Conservation (phyloP, 2,113 vertebrate genomes). For the Erinaceus europaeus region DNA sequence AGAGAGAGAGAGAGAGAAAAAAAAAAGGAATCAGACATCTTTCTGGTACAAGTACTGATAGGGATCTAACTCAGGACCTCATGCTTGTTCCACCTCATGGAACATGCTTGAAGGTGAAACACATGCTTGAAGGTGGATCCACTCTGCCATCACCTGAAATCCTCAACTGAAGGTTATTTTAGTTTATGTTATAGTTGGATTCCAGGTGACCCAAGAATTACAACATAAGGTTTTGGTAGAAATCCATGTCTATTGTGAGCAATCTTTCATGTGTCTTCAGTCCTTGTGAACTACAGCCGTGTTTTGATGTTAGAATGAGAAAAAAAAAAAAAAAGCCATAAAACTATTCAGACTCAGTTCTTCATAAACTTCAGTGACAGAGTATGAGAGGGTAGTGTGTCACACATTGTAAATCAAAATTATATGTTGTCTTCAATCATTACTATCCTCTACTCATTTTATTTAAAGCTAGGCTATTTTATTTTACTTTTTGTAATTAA, state of each 20-base stretch:
- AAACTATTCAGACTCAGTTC: background rate
- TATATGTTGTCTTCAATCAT: background rate
- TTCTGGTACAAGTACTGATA: too few species aligned
- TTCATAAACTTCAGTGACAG: background rate
- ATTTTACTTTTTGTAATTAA: slow-evolving; percentile 16
- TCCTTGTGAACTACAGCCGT: too few species aligned
- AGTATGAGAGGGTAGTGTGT: background rate
- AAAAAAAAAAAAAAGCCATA: too few species aligned
- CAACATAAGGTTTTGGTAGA: slow-evolving; percentile 9
- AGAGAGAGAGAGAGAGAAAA: too few species aligned
- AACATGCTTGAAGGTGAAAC: too few species aligned
- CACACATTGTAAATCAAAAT: background rate
- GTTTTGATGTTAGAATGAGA: too few species aligned
- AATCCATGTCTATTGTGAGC: background rate
- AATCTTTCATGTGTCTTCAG: slow-evolving; percentile 19
- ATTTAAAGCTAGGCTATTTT: background rate
- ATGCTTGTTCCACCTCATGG: too few species aligned
- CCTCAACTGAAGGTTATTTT: slow-evolving; percentile 1
- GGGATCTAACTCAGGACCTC: too few species aligned
- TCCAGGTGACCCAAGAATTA: background rate
- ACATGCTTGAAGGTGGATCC: too few species aligned
- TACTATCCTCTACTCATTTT: background rate
- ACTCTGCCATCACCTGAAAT: too few species aligned
- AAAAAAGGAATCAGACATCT: too few species aligned
- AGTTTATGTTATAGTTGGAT: background rate